A percentile compares a stretch with the other conserved stretches of the same genome.
Evolutionary conservation across 2,797 vertebrate species (phyloP).

Genomic region (Alosa sapidissima): DNA sequence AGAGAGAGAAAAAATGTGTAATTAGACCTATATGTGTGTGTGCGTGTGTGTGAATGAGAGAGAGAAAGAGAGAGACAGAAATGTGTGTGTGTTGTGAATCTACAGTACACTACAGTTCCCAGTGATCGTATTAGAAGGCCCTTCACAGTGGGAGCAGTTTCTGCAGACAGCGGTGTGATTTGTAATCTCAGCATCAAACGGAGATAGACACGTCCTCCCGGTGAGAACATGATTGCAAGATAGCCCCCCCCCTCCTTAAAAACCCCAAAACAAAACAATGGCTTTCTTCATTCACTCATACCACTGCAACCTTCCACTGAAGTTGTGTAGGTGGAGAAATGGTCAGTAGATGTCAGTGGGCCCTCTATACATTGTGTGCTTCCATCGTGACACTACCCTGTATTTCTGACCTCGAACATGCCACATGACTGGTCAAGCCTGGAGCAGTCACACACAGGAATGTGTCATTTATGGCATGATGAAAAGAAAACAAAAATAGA

Average conservation of each 20-base stretch:
- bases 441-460: background rate
- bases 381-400: conserved; percentile 28
- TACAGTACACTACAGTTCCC: background rate
- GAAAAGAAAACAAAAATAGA: background rate
- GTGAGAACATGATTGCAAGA: background rate
- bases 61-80: too few species aligned
- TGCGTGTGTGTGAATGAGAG: background rate
- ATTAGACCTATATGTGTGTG: conserved; percentile 25
- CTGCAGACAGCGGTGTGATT: background rate
- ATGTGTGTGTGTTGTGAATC: background rate
- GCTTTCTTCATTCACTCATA: background rate
- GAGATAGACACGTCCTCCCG: background rate
- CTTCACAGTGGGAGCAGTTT: background rate
- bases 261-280: background rate
- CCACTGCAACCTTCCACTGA: background rate
- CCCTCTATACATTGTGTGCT: conserved; percentile 40
- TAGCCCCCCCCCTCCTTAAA: background rate
- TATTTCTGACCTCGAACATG: conserved; percentile 20
- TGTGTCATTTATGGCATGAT: background rate
- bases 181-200: background rate
- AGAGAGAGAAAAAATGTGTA: background rate
- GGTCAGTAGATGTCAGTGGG: conserved; percentile 27
- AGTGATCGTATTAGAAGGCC: background rate
- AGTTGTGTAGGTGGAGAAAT: background rate
- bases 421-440: conserved; percentile 38